phyloP scores from a whole-genome alignment of 1,140 invertebrate genomes.

The Episyrphus balteatus region DNA sequence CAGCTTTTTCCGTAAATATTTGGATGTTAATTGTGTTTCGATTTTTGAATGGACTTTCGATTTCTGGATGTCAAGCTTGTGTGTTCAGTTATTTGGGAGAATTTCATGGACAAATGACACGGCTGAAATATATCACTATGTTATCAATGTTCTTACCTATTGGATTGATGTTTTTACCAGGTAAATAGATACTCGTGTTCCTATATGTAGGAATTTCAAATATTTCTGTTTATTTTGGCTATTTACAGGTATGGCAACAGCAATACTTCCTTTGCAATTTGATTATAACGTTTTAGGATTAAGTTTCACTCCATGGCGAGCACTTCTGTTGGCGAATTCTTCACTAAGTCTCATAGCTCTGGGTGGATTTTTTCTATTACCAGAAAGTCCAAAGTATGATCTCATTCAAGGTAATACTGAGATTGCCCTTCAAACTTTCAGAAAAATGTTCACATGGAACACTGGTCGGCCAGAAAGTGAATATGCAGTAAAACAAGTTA shows the following conservation, averaged over 20 bases:
- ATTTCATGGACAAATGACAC: slow-evolving; percentile 43
- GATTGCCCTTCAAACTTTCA: slow-evolving; percentile 47
- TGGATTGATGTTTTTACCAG: slow-evolving; percentile 53
- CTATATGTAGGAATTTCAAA: no score
- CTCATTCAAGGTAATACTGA: slow-evolving; percentile 48
- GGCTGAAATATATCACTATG: slow-evolving; percentile 41
- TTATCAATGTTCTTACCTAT: slow-evolving; percentile 54
- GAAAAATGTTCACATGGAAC: slow-evolving; percentile 49
- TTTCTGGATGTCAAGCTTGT: slow-evolving; percentile 52
- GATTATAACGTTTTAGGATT: slow-evolving; percentile 36
- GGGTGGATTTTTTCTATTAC: slow-evolving; percentile 43
- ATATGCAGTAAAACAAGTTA: slow-evolving; percentile 20
- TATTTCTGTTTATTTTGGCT: neutral
- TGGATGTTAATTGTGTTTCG: slow-evolving; percentile 55
- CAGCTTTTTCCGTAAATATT: slow-evolving; percentile 57
- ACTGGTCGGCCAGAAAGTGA: slow-evolving; percentile 33
- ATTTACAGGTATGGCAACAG: slow-evolving; percentile 48
- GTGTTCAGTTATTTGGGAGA: slow-evolving; percentile 57
- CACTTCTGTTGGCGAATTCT: slow-evolving; percentile 47
- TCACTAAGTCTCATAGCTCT: slow-evolving; percentile 43
- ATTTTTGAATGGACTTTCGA: slow-evolving; percentile 60
- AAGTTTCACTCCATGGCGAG: slow-evolving; percentile 50
- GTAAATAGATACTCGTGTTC: slow-evolving; percentile 31
- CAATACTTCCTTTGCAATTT: slow-evolving; percentile 46
- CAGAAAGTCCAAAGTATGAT: slow-evolving; percentile 69